Conservation (phyloP, 2,888 invertebrate species). For the Leptinotarsa juncta region DNA sequence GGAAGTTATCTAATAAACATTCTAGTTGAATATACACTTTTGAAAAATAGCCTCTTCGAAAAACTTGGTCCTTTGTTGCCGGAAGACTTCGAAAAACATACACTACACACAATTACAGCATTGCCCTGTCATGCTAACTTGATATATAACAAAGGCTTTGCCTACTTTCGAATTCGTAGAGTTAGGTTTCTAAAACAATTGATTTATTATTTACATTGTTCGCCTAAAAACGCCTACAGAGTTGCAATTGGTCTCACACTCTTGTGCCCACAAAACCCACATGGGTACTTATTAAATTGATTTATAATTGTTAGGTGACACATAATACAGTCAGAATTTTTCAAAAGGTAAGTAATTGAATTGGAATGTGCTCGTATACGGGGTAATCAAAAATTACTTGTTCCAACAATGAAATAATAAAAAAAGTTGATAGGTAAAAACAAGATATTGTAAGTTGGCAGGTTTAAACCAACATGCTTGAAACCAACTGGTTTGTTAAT, state of each 20-base stretch:
- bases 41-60: background rate
- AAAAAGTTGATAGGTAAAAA: too few relatives aligned
- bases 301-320: background rate
- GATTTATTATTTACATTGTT: slow-evolving; percentile 16
- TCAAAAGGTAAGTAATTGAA: background rate
- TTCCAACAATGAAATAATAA: too few relatives aligned
- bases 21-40: too few relatives aligned
- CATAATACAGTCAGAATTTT: background rate
- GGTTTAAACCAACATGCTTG: too few relatives aligned
- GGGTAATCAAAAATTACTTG: background rate
- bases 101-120: slow-evolving; percentile 6
- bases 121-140: background rate
- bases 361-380: background rate
- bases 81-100: background rate
- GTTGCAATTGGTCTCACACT: slow-evolving; percentile 1
- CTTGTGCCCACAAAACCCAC: slow-evolving; percentile 15
- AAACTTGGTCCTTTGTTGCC: background rate
- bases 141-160: slow-evolving; percentile 4
- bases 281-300: slow-evolving; percentile 3
- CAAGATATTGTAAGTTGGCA: too few relatives aligned
- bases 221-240: slow-evolving; percentile 15
- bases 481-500: too few relatives aligned
- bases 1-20: too few relatives aligned
- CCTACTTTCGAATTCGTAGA: slow-evolving; percentile 14
- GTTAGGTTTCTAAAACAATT: slow-evolving; percentile 18